Conservation (phyloP, 2,797 vertebrate species). For the Pipistrellus pipistrellus region DNA sequence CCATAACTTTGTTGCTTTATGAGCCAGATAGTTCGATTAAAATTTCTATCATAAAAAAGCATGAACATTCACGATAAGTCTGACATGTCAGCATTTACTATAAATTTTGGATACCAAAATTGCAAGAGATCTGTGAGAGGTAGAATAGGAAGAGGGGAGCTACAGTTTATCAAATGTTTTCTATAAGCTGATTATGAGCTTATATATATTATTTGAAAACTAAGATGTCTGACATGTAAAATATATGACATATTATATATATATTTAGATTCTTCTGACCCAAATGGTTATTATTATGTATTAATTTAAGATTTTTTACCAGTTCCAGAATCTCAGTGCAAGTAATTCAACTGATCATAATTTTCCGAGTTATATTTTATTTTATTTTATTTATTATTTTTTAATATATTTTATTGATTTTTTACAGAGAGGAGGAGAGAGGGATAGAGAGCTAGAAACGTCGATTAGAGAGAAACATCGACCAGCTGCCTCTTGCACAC, state of each 20-base stretch:
- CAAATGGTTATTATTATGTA: not conserved
- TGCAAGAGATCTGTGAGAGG: not conserved
- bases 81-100: not conserved
- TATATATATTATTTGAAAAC: not conserved
- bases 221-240: not conserved
- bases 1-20: constrained; percentile 7
- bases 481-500: no score
- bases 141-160: not conserved
- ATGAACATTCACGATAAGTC: not conserved
- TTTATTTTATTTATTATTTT: not conserved
- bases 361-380: not conserved
- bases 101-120: constrained; percentile 37
- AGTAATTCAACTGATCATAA: not conserved
- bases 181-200: not conserved
- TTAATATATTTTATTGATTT: no score
- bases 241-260: not conserved
- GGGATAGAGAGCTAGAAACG: no score
- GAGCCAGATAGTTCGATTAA: not conserved
- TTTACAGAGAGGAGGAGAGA: no score
- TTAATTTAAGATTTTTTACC: not conserved
- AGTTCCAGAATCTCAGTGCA: constrained; percentile 5
- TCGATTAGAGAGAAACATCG: no score
- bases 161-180: constrained; percentile 1
- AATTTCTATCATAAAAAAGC: not conserved
- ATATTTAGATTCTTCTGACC: not conserved